Conservation (phyloP, 2,797 vertebrate genomes). For the Melanotaenia nigrans region DNA sequence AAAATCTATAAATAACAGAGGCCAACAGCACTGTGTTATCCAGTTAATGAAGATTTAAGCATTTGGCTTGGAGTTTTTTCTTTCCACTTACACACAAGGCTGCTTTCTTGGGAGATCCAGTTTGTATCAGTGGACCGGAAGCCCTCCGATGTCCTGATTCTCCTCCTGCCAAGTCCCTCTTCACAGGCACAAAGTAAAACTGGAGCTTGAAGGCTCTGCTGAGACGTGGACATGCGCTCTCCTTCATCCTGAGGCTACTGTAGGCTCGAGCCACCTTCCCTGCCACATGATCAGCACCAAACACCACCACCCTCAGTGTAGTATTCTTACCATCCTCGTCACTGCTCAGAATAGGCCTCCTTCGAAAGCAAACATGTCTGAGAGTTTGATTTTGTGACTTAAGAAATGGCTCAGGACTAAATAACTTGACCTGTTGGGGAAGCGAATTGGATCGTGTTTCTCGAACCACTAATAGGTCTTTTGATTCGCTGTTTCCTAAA, state of each 20-base stretch:
- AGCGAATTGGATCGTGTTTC: slow-evolving; percentile 92
- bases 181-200: slow-evolving; percentile 93
- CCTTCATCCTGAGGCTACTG: slow-evolving; percentile 87
- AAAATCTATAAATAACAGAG: not conserved
- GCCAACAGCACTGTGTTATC: not conserved
- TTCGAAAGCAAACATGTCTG: slow-evolving; percentile 78
- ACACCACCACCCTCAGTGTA: slow-evolving; percentile 92
- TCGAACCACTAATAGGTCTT: slow-evolving; percentile 67
- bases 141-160: slow-evolving; percentile 24
- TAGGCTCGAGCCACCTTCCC: slow-evolving; percentile 96
- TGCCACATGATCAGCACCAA: slow-evolving; percentile 92
- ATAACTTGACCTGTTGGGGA: slow-evolving; percentile 87
- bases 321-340: slow-evolving; percentile 84
- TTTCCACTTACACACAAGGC: slow-evolving; percentile 50
- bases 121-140: slow-evolving; percentile 22
- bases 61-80: not conserved
- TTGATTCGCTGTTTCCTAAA: slow-evolving; percentile 84
- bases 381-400: slow-evolving; percentile 57
- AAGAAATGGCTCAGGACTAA: slow-evolving; percentile 55
- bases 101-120: slow-evolving; percentile 51
- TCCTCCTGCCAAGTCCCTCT: slow-evolving; percentile 72
- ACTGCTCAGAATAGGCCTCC: slow-evolving; percentile 91
- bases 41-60: not conserved
- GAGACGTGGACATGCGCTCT: slow-evolving; percentile 87
- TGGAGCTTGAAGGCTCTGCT: slow-evolving; percentile 91